Evolutionary conservation across 2,888 invertebrate species (phyloP), one percentile per base, ranked within the genome.

Genomic region (Temnothorax unifasciatus): DNA sequence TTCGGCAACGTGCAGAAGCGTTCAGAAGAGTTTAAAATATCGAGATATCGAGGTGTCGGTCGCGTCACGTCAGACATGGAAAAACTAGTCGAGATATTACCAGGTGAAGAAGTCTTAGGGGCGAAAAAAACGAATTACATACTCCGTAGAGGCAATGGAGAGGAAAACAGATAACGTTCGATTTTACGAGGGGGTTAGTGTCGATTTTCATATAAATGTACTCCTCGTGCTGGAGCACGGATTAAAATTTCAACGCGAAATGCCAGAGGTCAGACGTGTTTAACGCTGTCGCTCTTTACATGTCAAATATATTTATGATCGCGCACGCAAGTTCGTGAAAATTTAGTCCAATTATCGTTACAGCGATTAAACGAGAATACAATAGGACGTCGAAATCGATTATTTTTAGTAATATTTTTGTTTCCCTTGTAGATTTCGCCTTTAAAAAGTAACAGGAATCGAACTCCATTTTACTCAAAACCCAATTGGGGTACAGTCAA

Each of bases 171-270:
- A 44, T 41, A 66, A 41, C 25, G 11, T 25, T 66, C 5, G 21
- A 13, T 64, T 38, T 64, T 76, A 18, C 54, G 41, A 44, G 66
- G n/a, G 54, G 66, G 54, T 63, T 75, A 34, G 25, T 3, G 15
- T 41, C 2, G 41, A 44, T 44, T 66, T 54, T 41, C 18, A 25
- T 41, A 25, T 34, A 34, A 38, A 38, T 76, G 29, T 9, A 47
- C 3, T 66, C 13, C 34, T 11, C 34, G 5, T 18, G 9, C 21
- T n/a, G 41, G 18, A 76, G 3, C 25, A 6, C 18, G 38, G 3
- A 52, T 50, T 38, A 25, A 52, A 76, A 38, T 50, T 61, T 38
- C 2, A 76, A 76, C 18, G 15, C 15, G 13, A 64, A 76, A 52
- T 41, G 52, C 6, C 52, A 64, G 8, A 29, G 47, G 47, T 59